Percentiles rank a stretch among this genome's conserved stretches.
phyloP scores from a whole-genome alignment of 1,140 invertebrate genomes.

The Probaryconus sp. region DNA sequence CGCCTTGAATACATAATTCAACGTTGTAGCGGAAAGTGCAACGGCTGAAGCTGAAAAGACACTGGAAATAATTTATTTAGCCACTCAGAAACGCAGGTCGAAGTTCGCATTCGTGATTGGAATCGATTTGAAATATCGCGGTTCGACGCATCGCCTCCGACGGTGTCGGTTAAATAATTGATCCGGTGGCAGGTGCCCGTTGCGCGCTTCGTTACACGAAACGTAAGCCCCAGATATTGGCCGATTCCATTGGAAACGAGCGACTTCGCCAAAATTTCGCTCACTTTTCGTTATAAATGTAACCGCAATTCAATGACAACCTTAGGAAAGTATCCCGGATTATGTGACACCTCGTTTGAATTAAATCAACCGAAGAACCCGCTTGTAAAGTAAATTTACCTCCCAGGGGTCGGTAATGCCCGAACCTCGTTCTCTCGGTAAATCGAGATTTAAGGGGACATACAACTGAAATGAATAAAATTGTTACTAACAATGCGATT shows the following conservation, averaged over 20 bases:
- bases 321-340: conserved; percentile 14
- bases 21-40: not conserved
- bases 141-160: conserved; percentile 44
- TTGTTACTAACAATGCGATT: too few species aligned
- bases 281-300: conserved; percentile 24
- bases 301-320: conserved; percentile 2
- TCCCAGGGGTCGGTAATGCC: too few species aligned
- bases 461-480: too few species aligned
- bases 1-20: conserved; percentile 38
- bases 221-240: conserved; percentile 7
- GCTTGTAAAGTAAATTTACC: too few species aligned
- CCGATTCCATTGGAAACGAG: conserved; percentile 18
- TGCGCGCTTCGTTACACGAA: conserved; percentile 41
- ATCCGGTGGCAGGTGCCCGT: conserved; percentile 58
- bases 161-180: conserved; percentile 59
- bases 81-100: conserved; percentile 14
- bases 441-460: too few species aligned
- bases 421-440: too few species aligned
- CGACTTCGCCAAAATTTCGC: conserved; percentile 24
- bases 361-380: conserved; percentile 5
- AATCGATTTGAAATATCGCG: conserved; percentile 57
- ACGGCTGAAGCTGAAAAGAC: conserved; percentile 24
- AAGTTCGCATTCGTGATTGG: conserved; percentile 50
- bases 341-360: conserved; percentile 18
- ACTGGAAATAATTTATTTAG: conserved; percentile 50